Evolutionary conservation across 2,113 vertebrate species (phyloP).

Genomic region (Psammodynastes pulverulentus): DNA sequence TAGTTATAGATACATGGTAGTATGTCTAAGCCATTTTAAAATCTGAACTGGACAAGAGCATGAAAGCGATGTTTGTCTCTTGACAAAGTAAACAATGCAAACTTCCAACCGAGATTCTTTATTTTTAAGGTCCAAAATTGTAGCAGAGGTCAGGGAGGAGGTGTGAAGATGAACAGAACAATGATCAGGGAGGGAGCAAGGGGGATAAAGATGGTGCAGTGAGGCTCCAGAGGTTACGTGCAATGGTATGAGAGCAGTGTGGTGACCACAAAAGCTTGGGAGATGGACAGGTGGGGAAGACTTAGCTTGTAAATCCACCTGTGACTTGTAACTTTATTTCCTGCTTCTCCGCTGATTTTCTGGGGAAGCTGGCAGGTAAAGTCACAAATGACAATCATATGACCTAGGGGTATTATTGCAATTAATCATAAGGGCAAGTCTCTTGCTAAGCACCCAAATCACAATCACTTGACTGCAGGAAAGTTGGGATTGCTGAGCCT

Average conservation of each 20-base stretch:
- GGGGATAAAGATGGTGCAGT: no score
- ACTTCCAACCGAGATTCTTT: background rate
- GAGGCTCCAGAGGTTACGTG: no score
- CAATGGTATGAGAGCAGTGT: no score
- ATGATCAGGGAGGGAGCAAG: no score
- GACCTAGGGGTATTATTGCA: background rate
- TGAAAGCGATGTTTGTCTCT: background rate
- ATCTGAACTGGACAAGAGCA: background rate
- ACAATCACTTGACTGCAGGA: no score
- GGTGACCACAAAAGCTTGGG: no score
- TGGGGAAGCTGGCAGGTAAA: background rate
- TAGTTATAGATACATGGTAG: no score
- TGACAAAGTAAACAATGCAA: background rate
- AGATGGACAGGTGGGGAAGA: background rate
- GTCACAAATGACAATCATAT: background rate
- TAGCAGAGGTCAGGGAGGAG: background rate
- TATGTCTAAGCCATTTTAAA: background rate
- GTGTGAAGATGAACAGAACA: background rate
- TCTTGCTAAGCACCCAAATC: no score
- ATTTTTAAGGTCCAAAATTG: background rate
- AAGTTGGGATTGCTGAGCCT: background rate
- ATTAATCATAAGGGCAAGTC: background rate
- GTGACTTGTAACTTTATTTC: background rate
- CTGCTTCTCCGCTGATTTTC: background rate
- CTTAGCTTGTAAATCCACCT: background rate